Conservation (phyloP, 1,140 invertebrate genomes). For the Cyphomyrmex costatus region DNA sequence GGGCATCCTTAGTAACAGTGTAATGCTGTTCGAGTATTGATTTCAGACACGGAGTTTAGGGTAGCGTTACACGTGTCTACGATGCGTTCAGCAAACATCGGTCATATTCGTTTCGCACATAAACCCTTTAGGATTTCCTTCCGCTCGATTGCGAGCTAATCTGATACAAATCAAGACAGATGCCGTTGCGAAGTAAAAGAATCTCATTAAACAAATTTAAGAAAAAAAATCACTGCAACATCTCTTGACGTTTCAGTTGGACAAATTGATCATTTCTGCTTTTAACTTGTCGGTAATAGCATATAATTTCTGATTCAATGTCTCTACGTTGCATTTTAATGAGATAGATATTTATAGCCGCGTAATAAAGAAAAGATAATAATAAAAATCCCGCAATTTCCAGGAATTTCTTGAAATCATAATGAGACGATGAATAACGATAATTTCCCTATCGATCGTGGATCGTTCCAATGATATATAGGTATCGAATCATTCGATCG, state of each 20-base stretch:
- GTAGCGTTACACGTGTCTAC: constrained; percentile 75
- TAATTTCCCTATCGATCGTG: not conserved
- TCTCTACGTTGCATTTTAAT: not conserved
- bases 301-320: not conserved
- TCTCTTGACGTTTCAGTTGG: not conserved
- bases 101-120: constrained; percentile 33
- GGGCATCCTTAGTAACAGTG: constrained; percentile 80
- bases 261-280: not conserved
- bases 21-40: constrained; percentile 79
- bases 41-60: constrained; percentile 75
- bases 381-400: not conserved
- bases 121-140: constrained; percentile 32
- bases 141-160: constrained; percentile 35
- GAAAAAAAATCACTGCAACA: not conserved
- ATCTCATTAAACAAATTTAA: not conserved
- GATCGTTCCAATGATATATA: constrained; percentile 2
- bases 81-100: constrained; percentile 72
- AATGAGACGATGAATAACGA: not conserved
- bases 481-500: constrained; percentile 24
- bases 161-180: not conserved
- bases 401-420: not conserved
- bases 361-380: not conserved
- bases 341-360: not conserved
- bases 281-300: not conserved
- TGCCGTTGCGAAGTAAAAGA: not conserved